A percentile compares a stretch with the other conserved stretches of the same genome.
phyloP scores from a whole-genome alignment of 2,113 vertebrate species.

The Heterocephalus glaber region DNA sequence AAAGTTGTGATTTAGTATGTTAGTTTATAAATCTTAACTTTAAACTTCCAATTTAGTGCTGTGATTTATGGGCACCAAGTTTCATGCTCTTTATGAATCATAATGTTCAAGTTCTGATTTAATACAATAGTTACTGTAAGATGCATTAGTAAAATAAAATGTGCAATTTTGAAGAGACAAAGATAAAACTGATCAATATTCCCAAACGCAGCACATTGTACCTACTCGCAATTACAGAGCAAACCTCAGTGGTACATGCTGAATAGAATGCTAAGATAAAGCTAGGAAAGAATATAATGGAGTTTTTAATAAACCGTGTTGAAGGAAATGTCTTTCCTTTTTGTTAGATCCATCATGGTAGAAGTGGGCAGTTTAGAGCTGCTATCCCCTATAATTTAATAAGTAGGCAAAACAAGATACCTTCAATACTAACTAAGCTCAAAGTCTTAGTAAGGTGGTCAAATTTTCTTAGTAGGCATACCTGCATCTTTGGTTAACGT shows the following conservation, averaged over 20 bases:
- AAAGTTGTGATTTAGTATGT: constrained; percentile 80
- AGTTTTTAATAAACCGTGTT: constrained; percentile 50
- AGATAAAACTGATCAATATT: constrained; percentile 79
- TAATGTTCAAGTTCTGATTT: constrained; percentile 80
- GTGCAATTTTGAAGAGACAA: constrained; percentile 69
- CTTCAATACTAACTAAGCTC: background rate
- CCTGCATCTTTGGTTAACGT: background rate
- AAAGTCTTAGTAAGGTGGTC: background rate
- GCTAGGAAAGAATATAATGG: constrained; percentile 33
- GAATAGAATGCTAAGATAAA: constrained; percentile 60
- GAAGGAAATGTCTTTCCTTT: constrained; percentile 57
- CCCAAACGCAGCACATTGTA: constrained; percentile 58
- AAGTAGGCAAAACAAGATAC: constrained; percentile 66
- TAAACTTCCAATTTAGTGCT: constrained; percentile 80
- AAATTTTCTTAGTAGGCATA: background rate
- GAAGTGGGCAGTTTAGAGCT: background rate
- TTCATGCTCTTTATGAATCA: constrained; percentile 73
- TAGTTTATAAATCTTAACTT: constrained; percentile 83
- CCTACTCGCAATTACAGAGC: constrained; percentile 57
- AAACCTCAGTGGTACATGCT: constrained; percentile 61
- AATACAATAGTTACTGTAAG: constrained; percentile 81
- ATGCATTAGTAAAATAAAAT: constrained; percentile 81
- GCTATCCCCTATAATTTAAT: constrained; percentile 21
- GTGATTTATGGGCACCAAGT: constrained; percentile 82
- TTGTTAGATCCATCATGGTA: constrained; percentile 41